These are phyloP conservation scores for Nephrotoma flavescens DNA, from an alignment of 2,888 invertebrate genomes.

Conservation along the genomic window DNA sequence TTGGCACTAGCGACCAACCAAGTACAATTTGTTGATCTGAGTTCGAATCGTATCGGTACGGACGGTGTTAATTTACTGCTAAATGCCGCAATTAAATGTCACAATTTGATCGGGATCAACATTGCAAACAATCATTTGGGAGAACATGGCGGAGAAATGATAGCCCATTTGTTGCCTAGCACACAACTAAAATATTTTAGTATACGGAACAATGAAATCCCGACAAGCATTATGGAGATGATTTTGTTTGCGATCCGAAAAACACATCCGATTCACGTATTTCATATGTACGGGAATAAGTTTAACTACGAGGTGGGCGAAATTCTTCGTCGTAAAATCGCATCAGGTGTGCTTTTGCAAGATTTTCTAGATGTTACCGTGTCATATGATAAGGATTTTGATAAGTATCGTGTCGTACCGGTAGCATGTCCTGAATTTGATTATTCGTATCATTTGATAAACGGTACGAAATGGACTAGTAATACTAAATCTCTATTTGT, in stretches of 20 bases:
- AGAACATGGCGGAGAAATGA: slow-evolving; percentile 22
- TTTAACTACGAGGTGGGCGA: slow-evolving; percentile 18
- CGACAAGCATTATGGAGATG: slow-evolving; percentile 16
- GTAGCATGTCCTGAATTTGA: neutral
- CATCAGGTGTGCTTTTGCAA: slow-evolving; percentile 18
- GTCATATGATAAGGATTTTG: slow-evolving; percentile 19
- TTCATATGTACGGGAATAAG: slow-evolving; percentile 22
- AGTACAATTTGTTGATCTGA: slow-evolving; percentile 19
- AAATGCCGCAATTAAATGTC: slow-evolving; percentile 16
- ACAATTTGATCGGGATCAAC: slow-evolving; percentile 19
- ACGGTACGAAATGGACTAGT: neutral
- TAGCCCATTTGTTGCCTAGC: slow-evolving; percentile 18
- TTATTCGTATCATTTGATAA: neutral
- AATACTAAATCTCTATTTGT: neutral
- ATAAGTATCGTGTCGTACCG: slow-evolving; percentile 21
- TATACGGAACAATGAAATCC: slow-evolving; percentile 22
- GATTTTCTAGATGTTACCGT: slow-evolving; percentile 18
- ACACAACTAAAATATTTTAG: slow-evolving; percentile 19
- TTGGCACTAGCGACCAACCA: slow-evolving; percentile 8
- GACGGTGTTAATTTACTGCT: slow-evolving; percentile 22
- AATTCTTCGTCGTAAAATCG: slow-evolving; percentile 20
- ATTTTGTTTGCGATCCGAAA: slow-evolving; percentile 24
- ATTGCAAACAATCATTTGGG: slow-evolving; percentile 22
- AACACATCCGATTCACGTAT: slow-evolving; percentile 15
- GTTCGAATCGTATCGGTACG: slow-evolving; percentile 21